These are phyloP conservation scores for Pseudopipra pipra DNA, from an alignment of 2,113 vertebrate species.

Conservation along the genomic window DNA sequence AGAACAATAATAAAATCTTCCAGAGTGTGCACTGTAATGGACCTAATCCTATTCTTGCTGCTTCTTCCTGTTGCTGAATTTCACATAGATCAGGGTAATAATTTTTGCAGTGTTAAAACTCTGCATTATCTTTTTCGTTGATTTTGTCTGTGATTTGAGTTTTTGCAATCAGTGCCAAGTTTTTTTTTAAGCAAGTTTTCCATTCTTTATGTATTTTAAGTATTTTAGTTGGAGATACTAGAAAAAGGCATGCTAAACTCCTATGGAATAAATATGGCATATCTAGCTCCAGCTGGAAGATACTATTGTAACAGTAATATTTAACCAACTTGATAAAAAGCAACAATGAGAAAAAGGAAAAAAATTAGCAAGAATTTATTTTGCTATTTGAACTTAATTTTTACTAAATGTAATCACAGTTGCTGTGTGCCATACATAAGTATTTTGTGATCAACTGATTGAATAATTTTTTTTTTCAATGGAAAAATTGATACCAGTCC, in stretches of 20 bases:
- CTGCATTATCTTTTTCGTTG: background rate
- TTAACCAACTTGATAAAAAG: background rate
- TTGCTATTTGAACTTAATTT: background rate
- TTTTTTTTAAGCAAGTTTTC: background rate
- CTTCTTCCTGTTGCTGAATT: background rate
- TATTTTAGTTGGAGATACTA: background rate
- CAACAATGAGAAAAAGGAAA: background rate
- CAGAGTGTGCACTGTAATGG: background rate
- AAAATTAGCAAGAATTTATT: background rate
- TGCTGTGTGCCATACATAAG: fast-evolving
- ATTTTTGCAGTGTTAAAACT: background rate
- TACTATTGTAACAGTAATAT: background rate
- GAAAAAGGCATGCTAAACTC: background rate
- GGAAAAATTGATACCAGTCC: background rate
- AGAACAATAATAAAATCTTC: background rate
- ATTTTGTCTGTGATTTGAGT: background rate
- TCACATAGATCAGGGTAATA: background rate
- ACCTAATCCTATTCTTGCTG: background rate
- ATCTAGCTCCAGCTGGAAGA: background rate
- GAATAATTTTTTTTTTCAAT: background rate
- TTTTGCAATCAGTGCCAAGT: background rate
- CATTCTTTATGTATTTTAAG: background rate
- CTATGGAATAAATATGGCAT: background rate
- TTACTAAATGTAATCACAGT: background rate
- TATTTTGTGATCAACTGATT: background rate